phyloP scores from a whole-genome alignment of 2,113 vertebrate genomes.

The Pelecanus crispus region DNA sequence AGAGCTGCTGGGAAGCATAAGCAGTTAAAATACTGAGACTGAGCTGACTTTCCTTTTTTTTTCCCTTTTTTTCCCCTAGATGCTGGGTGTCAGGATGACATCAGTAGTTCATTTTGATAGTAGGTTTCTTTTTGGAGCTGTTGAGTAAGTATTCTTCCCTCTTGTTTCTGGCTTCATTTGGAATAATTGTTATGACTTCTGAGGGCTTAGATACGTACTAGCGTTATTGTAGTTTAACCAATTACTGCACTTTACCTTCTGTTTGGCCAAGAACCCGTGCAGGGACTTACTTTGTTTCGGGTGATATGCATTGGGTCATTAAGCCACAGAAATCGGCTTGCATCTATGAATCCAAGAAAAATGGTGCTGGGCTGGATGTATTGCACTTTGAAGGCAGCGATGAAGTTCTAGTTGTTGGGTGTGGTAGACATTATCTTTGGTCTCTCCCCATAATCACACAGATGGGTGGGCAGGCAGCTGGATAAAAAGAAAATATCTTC shows the following conservation, averaged over 20 bases:
- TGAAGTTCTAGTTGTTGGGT: not conserved
- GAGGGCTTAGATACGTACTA: not conserved
- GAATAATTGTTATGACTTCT: not conserved
- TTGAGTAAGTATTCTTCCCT: not conserved
- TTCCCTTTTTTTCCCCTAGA: accelerated
- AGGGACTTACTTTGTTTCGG: not conserved
- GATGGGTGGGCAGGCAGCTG: not conserved
- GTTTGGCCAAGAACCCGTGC: not conserved
- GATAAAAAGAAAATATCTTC: not conserved
- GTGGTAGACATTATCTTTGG: not conserved
- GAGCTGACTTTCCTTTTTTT: not conserved
- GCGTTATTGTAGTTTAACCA: not conserved
- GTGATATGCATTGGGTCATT: not conserved
- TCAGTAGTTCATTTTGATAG: not conserved
- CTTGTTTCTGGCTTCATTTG: not conserved
- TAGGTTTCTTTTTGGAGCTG: not conserved
- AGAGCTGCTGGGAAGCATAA: not conserved
- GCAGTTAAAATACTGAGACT: accelerated
- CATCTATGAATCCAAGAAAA: not conserved
- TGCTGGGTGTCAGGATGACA: not conserved
- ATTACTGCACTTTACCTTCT: not conserved
- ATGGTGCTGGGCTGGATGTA: not conserved
- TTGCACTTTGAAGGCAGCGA: not conserved
- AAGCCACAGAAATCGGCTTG: not conserved
- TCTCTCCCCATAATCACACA: not conserved